A percentile compares a stretch with the other conserved stretches of the same genome.
phyloP scores from a whole-genome alignment of 2,113 vertebrate genomes.

The Myocastor coypus region DNA sequence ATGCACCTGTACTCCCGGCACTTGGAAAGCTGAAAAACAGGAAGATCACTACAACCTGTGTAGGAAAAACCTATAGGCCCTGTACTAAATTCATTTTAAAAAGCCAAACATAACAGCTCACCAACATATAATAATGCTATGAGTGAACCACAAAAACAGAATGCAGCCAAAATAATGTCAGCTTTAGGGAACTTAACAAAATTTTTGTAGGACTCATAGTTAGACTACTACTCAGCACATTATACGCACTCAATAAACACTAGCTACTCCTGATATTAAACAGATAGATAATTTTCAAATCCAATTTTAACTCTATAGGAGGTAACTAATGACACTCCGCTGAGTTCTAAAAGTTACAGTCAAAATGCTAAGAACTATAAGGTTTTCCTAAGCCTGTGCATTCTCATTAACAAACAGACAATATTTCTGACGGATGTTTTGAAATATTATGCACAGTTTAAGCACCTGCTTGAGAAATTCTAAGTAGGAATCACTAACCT shows the following conservation, averaged over 20 bases:
- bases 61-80: too few relatives aligned
- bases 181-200: slow-evolving; percentile 4
- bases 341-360: slow-evolving; percentile 11
- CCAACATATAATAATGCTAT: background rate
- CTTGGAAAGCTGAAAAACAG: too few relatives aligned
- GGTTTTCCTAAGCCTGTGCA: background rate
- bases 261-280: slow-evolving; percentile 44
- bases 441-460: background rate
- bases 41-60: too few relatives aligned
- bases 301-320: background rate
- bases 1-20: too few relatives aligned
- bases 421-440: slow-evolving; percentile 12
- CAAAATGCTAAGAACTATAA: slow-evolving; percentile 31
- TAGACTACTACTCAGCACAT: slow-evolving; percentile 11
- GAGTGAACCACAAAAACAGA: slow-evolving; percentile 26
- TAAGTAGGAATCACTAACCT: background rate
- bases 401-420: slow-evolving; percentile 12
- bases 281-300: slow-evolving; percentile 17
- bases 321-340: background rate
- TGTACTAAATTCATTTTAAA: background rate
- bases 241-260: background rate
- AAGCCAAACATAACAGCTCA: background rate
- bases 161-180: background rate
- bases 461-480: background rate
- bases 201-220: slow-evolving; percentile 34